A percentile compares a stretch with the other conserved stretches of the same genome.
Conservation (phyloP, 2,888 invertebrate species). For the Orgyia antiqua region DNA sequence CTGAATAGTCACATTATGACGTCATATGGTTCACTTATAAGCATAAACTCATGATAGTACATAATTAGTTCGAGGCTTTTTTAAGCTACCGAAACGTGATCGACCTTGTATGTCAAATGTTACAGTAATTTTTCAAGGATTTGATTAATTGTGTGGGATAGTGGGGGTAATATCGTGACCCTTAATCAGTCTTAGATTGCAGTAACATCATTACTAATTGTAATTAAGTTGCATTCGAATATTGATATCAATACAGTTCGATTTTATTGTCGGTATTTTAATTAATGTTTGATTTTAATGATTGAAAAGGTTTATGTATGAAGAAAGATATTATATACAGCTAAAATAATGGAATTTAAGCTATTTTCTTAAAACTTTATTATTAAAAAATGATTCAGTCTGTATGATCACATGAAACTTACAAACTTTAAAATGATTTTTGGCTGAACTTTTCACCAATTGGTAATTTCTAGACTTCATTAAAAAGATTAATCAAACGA, state of each 20-base stretch:
- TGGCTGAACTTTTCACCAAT: no score
- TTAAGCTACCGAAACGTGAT: constrained; percentile 33
- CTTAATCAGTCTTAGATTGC: constrained; percentile 8
- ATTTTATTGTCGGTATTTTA: constrained; percentile 1
- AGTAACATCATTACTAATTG: constrained; percentile 4
- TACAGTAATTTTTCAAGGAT: constrained; percentile 47
- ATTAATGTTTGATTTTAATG: constrained; percentile 1
- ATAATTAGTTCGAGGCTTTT: constrained; percentile 50
- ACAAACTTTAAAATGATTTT: no score
- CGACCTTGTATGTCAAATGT: constrained; percentile 53
- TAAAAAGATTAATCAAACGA: no score
- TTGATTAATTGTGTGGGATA: constrained; percentile 30
- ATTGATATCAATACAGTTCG: constrained; percentile 1
- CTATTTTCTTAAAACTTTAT: no score
- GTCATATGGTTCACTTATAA: constrained; percentile 40
- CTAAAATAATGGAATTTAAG: no score
- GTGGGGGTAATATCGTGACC: constrained; percentile 8
- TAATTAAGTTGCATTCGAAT: not conserved
- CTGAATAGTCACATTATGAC: constrained; percentile 51
- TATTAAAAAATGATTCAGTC: no score
- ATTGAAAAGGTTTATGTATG: not conserved
- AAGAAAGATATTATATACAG: no score
- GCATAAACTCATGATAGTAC: constrained; percentile 43
- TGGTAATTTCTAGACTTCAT: no score
- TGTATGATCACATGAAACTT: no score